These are phyloP conservation scores for Neocloeon triangulifer DNA, from an alignment of 1,140 invertebrate genomes.

Conservation along the genomic window DNA sequence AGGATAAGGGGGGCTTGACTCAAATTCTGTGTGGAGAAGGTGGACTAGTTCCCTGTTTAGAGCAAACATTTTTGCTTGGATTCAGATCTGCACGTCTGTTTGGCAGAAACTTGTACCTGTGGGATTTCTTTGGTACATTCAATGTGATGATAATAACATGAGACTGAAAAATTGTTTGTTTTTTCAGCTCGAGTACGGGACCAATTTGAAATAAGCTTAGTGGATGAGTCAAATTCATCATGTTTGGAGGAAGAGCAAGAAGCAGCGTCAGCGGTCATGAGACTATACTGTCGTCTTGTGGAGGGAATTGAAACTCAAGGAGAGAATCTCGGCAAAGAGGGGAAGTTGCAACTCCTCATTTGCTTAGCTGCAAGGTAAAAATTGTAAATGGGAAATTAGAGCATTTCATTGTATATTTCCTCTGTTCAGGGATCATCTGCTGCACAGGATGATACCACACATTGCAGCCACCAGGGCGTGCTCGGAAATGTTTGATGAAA, in stretches of 20 bases:
- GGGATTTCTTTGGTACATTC: conserved; percentile 85
- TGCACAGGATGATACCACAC: conserved; percentile 69
- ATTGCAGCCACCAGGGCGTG: conserved; percentile 71
- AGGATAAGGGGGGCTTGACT: conserved; percentile 62
- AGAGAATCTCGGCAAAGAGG: conserved; percentile 84
- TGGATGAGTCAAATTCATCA: conserved; percentile 27
- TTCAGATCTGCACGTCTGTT: conserved; percentile 83
- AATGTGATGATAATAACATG: conserved; percentile 7
- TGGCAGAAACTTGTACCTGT: conserved; percentile 83
- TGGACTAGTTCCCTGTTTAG: conserved; percentile 77
- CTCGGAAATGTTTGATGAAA: conserved; percentile 84
- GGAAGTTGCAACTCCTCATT: conserved; percentile 92
- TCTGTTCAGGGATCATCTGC: conserved; percentile 61
- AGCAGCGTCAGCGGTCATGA: conserved; percentile 26
- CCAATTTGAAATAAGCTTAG: conserved; percentile 51
- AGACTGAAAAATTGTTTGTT: conserved; percentile 9
- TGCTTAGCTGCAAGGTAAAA: conserved; percentile 66
- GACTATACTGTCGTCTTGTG: conserved; percentile 53
- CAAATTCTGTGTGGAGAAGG: conserved; percentile 82
- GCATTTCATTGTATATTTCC: conserved; percentile 7
- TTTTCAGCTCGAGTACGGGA: conserved; percentile 60
- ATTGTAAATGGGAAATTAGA: background rate
- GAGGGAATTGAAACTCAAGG: conserved; percentile 67
- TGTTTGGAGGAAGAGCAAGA: conserved; percentile 15
- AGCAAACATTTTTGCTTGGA: conserved; percentile 83